Evolutionary conservation across 2,797 vertebrate species (phyloP), one percentile per base, ranked within the genome.

Genomic region (Alcedo atthis): DNA sequence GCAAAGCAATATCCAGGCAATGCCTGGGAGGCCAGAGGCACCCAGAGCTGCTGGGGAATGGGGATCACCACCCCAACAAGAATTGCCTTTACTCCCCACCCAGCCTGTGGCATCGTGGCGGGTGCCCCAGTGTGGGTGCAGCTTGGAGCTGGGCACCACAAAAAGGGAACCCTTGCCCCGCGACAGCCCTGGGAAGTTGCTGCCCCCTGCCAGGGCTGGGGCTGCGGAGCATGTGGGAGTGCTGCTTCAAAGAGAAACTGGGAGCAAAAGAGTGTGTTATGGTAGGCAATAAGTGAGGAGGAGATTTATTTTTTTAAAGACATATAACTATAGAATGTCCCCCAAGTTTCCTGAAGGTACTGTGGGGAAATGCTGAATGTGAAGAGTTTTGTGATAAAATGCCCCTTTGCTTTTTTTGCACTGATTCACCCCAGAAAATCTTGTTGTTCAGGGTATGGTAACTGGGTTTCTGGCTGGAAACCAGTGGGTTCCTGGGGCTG

Each of bases 281-380:
- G 25, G 85, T 15, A 91, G 92, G 95, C 94, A 94, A 54, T 94
- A 95, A 95, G 70, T 62, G 87, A 76, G 91, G 84, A 95, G 90
- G 88, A 96, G 88, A 91, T 96, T 87, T 96, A 96, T 96, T 96
- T 97, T 97, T 97, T 61, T 79, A 73, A 74, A 86, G 74, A 71
- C 83, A 26, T 42, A 5, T 78, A 26, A 85, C 57, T 58, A 5
- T 32, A 74, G 79, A 89, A 80, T 10, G 26, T 46, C 53, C 68
- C 80, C 68, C n/a, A 3, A 10, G 2, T 79, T 87, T 40, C 81
- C 90, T 81, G 57, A 33, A n/a, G 84, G 67, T 75, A 17, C 75
- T 55, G 51, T 22, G 66, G 59, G 81, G 62, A 82, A 78, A 55
- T 19, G 58, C 68, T 87, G 82, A 92, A 94, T 90, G 79, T 96